Evolutionary conservation across 2,113 vertebrate genomes (phyloP).

Genomic region (Leptobrachium ailaonicum): DNA sequence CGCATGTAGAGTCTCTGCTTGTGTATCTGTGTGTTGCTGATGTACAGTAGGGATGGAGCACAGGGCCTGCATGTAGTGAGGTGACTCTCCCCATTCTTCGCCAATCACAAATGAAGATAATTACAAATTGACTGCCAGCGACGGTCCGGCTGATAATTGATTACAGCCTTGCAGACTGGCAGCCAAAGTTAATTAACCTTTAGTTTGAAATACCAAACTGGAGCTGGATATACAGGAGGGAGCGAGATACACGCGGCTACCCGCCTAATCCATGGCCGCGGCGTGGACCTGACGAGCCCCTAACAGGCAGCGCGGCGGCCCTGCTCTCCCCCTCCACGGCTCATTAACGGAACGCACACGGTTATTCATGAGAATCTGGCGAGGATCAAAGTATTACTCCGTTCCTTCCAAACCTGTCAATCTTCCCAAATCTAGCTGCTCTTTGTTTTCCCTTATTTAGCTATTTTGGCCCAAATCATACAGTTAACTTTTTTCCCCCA

Average conservation of each 20-base stretch:
- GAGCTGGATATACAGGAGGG: not conserved
- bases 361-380: no score
- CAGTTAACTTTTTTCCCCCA: no score
- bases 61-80: not conserved
- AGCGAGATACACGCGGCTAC: conserved; percentile 1
- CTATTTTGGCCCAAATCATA: no score
- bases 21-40: no score
- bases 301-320: conserved; percentile 44
- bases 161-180: conserved; percentile 73
- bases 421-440: no score
- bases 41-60: not conserved
- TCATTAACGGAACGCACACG: no score
- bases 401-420: no score
- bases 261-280: not conserved
- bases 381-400: no score
- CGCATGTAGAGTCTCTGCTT: no score
- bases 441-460: no score
- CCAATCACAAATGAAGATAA: conserved; percentile 68
- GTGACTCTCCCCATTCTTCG: conserved; percentile 39
- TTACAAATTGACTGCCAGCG: conserved; percentile 70
- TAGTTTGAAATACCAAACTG: conserved; percentile 77
- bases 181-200: conserved; percentile 83
- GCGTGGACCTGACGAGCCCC: conserved; percentile 54
- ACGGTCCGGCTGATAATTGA: conserved; percentile 69
- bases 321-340: not conserved